These are phyloP conservation scores for Athrips mouffetella DNA, from an alignment of 2,888 invertebrate genomes.

Conservation along the genomic window DNA sequence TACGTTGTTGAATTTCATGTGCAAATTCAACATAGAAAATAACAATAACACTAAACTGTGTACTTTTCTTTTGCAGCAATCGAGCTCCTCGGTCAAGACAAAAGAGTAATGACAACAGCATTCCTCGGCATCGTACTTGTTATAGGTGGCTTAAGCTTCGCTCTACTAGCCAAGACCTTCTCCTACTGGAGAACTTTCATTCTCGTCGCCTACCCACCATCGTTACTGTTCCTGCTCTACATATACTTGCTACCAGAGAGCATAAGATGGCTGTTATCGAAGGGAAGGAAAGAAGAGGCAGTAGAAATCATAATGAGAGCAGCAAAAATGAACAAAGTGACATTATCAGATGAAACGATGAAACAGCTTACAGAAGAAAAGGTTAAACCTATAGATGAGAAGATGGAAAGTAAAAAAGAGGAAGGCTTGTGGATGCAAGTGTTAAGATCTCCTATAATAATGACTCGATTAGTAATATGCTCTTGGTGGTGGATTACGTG, in stretches of 20 bases:
- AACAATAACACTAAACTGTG: neutral
- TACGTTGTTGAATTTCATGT: too few species aligned
- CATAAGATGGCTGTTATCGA: slow-evolving; percentile 86
- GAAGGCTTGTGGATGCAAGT: slow-evolving; percentile 60
- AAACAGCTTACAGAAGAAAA: slow-evolving; percentile 62
- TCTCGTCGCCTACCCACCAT: slow-evolving; percentile 83
- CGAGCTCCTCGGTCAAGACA: slow-evolving; percentile 64
- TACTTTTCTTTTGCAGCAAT: slow-evolving; percentile 50
- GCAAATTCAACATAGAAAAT: neutral
- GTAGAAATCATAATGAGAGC: slow-evolving; percentile 80
- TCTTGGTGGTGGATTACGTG: slow-evolving; percentile 87
- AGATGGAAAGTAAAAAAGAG: slow-evolving; percentile 35
- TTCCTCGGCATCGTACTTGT: slow-evolving; percentile 76
- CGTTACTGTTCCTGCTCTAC: slow-evolving; percentile 81
- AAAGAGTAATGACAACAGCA: slow-evolving; percentile 62
- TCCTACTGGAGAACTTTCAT: slow-evolving; percentile 85
- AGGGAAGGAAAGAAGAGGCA: slow-evolving; percentile 82
- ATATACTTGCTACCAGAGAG: slow-evolving; percentile 87
- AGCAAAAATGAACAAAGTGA: slow-evolving; percentile 79
- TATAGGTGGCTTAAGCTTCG: slow-evolving; percentile 83
- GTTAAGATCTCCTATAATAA: slow-evolving; percentile 59
- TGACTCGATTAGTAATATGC: slow-evolving; percentile 61
- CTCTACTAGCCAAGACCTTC: slow-evolving; percentile 82
- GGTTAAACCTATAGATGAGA: slow-evolving; percentile 39
- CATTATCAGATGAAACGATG: slow-evolving; percentile 64